Evolutionary conservation across 2,113 vertebrate genomes (phyloP).

Genomic region (Cervus canadensis): DNA sequence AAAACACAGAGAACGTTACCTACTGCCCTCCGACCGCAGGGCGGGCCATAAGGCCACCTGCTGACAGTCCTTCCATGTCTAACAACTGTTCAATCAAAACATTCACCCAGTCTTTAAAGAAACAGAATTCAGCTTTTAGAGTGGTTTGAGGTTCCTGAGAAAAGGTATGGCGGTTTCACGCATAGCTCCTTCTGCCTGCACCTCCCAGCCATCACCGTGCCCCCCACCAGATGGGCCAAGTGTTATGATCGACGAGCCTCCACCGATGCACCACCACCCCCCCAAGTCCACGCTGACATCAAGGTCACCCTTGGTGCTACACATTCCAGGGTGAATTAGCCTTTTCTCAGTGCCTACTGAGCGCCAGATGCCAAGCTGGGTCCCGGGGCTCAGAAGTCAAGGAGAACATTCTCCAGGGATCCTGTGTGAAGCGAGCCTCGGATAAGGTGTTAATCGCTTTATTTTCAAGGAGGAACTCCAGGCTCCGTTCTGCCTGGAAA

Average conservation of each 20-base stretch:
- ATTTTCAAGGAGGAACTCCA: not conserved
- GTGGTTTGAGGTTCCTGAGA: not conserved
- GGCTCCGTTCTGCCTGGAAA: not conserved
- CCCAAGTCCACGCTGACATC: rapidly evolving
- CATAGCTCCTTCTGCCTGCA: rapidly evolving
- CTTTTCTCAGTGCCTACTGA: not conserved
- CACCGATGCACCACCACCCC: rapidly evolving
- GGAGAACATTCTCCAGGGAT: not conserved
- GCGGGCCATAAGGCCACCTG: rapidly evolving
- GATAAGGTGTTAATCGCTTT: not conserved
- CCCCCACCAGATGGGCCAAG: rapidly evolving
- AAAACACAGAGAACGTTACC: slow-evolving; percentile 22
- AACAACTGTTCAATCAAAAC: not conserved
- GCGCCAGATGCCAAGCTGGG: not conserved
- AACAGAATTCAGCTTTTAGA: not conserved
- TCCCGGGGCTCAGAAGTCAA: not conserved
- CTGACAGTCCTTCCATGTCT: not conserved
- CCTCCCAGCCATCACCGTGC: too few species aligned
- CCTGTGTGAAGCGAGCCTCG: rapidly evolving
- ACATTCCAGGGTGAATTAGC: not conserved
- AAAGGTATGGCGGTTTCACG: not conserved
- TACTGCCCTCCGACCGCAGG: not conserved
- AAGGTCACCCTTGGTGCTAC: not conserved
- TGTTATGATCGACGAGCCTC: rapidly evolving
- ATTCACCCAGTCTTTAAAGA: too few species aligned